Conservation (phyloP, 2,113 vertebrate species). For the Callithrix jacchus region DNA sequence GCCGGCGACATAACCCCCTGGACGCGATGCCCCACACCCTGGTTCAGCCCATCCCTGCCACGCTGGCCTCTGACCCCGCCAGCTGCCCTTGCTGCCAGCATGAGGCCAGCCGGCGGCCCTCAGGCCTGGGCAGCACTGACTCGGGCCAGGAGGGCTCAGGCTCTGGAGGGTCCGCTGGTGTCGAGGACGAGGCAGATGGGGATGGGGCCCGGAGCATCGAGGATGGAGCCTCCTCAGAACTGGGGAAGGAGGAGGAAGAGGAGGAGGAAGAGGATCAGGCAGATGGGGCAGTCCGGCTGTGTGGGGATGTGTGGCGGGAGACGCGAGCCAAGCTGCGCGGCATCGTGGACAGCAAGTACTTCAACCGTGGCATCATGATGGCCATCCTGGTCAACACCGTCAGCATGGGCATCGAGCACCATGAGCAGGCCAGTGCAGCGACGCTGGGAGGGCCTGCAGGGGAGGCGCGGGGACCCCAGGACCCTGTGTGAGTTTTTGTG, state of each 20-base stretch:
- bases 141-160: constrained; percentile 75
- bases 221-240: neutral
- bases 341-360: constrained; percentile 99
- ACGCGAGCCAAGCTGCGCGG: constrained; percentile 90
- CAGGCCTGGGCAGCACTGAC: constrained; percentile 71
- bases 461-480: accelerated
- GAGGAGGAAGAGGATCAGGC: constrained; percentile 37
- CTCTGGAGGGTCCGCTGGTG: neutral
- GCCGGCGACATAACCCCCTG: constrained; percentile 85
- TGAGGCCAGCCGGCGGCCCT: constrained; percentile 67
- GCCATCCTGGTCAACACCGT: constrained; percentile 98
- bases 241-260: constrained; percentile 81
- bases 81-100: constrained; percentile 87
- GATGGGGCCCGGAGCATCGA: constrained; percentile 72
- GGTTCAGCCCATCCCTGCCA: constrained; percentile 89
- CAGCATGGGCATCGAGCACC: constrained; percentile 99
- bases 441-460: neutral
- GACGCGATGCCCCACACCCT: constrained; percentile 82
- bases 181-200: neutral
- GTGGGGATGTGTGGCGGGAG: constrained; percentile 83
- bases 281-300: constrained; percentile 69
- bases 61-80: constrained; percentile 85
- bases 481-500: accelerated
- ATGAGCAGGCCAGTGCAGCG: constrained; percentile 90
- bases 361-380: constrained; percentile 98